These are phyloP conservation scores for Clarias macrocephalus DNA, from an alignment of 2,113 vertebrate species.

Conservation along the genomic window DNA sequence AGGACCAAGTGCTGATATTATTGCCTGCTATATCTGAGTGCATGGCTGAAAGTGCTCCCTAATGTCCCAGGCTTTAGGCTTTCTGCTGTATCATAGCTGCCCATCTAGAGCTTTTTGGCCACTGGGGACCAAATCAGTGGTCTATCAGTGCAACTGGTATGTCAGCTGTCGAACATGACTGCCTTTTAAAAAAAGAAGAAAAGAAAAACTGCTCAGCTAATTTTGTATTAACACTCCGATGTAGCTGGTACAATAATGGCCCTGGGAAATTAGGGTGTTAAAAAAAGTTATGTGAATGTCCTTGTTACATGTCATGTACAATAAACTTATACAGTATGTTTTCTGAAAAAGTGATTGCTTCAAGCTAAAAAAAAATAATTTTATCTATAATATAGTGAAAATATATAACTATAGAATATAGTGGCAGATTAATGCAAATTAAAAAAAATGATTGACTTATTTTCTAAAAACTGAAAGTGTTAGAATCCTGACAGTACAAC, in stretches of 20 bases:
- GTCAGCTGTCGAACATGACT: constrained; percentile 14
- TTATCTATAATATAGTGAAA: neutral
- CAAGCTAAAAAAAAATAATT: neutral
- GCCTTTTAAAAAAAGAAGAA: neutral
- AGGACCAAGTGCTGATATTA: constrained; percentile 33
- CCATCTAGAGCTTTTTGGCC: constrained; percentile 14
- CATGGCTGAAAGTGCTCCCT: constrained; percentile 32
- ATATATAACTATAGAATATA: neutral
- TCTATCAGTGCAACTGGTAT: constrained; percentile 2
- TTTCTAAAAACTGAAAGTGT: constrained; percentile 23
- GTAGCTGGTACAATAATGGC: neutral
- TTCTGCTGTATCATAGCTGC: constrained; percentile 41
- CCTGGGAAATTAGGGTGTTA: too few species aligned
- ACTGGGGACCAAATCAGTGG: neutral
- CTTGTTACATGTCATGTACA: neutral
- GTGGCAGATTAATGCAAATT: neutral
- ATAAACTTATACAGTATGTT: neutral
- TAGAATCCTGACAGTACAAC: constrained; percentile 41
- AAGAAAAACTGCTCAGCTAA: neutral
- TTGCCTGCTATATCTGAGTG: constrained; percentile 40
- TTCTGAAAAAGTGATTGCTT: neutral
- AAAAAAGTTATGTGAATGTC: neutral
- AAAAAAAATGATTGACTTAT: neutral
- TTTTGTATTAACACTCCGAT: neutral
- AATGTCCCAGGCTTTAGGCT: constrained; percentile 20